phyloP scores from a whole-genome alignment of 2,797 vertebrate species.

The Hippopotamyrus pictus region DNA sequence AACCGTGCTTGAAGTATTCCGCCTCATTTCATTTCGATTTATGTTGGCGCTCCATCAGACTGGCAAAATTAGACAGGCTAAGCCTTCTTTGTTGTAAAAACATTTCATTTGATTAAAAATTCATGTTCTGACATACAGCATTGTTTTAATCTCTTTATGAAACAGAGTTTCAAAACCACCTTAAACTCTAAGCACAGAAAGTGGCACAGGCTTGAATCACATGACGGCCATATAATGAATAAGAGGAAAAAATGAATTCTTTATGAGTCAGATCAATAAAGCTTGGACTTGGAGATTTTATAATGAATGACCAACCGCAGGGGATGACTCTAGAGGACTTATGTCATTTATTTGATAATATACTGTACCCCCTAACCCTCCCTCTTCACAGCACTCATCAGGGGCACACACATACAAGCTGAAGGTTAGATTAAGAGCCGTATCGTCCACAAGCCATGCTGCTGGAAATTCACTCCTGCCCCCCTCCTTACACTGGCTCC shows the following conservation, averaged over 20 bases:
- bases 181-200: not conserved
- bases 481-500: not conserved
- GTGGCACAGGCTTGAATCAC: not conserved
- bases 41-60: not conserved
- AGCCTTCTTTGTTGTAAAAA: not conserved
- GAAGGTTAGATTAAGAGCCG: not conserved
- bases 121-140: not conserved
- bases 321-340: not conserved
- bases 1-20: not conserved
- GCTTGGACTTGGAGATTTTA: not conserved
- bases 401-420: not conserved
- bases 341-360: not conserved
- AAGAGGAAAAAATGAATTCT: not conserved
- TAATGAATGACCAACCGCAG: slow-evolving; percentile 1
- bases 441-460: not conserved
- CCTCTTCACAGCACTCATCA: not conserved
- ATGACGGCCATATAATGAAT: not conserved
- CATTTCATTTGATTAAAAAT: not conserved
- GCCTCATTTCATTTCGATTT: not conserved
- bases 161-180: not conserved
- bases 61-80: not conserved
- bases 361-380: not conserved
- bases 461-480: not conserved
- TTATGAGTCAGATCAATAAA: slow-evolving; percentile 14
- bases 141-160: not conserved